phyloP scores from a whole-genome alignment of 2,888 invertebrate genomes.

The Apamea crenata region DNA sequence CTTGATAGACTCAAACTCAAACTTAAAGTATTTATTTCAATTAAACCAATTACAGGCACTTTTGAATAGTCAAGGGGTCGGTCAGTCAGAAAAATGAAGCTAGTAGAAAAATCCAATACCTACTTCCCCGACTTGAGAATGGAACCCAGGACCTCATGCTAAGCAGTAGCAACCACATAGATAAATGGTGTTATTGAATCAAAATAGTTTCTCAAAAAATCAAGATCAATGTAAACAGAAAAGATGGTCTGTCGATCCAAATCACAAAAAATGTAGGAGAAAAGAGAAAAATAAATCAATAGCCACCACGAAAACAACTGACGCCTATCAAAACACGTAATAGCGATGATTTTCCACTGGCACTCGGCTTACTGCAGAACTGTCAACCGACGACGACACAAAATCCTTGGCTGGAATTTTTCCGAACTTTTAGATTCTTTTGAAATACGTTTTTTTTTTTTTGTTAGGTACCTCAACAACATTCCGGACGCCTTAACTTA shows the following conservation, averaged over 20 bases:
- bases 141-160: no score
- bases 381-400: conserved; percentile 73
- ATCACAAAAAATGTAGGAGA: background rate
- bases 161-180: no score
- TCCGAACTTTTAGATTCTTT: conserved; percentile 71
- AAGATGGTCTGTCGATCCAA: background rate
- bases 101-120: no score
- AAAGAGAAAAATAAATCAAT: background rate
- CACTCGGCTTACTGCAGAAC: conserved; percentile 75
- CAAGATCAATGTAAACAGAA: background rate
- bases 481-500: conserved; percentile 56
- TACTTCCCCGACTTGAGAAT: no score
- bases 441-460: conserved; percentile 67
- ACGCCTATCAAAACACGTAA: conserved; percentile 67
- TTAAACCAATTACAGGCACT: no score
- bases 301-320: background rate
- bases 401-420: conserved; percentile 73
- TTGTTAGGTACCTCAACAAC: conserved; percentile 60
- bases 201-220: background rate
- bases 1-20: no score
- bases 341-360: conserved; percentile 65
- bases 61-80: no score
- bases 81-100: no score
- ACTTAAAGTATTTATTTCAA: no score
- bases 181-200: background rate